A percentile compares a stretch with the other conserved stretches of the same genome.
Evolutionary conservation across 2,888 invertebrate genomes (phyloP).

Genomic region (Tetanocera ferruginea): DNA sequence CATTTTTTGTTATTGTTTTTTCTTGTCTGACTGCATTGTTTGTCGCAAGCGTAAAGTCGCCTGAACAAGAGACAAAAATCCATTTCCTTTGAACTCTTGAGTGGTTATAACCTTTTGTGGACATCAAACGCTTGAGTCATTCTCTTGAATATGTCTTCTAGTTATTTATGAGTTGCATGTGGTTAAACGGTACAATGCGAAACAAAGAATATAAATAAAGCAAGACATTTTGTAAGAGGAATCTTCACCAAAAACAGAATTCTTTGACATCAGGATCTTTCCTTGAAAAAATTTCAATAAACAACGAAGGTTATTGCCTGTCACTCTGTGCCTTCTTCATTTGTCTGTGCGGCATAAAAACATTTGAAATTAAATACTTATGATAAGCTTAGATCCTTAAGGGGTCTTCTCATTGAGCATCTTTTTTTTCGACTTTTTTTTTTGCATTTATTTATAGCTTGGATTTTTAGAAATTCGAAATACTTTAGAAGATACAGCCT

Average conservation of each 20-base stretch:
- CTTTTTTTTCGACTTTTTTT: no score
- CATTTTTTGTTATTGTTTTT: background rate
- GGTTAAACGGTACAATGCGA: background rate
- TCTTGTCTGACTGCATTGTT: background rate
- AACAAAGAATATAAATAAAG: background rate
- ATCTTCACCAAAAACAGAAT: background rate
- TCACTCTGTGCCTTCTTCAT: no score
- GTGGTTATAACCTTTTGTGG: conserved; percentile 3
- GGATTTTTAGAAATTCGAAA: no score
- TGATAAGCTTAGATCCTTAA: no score
- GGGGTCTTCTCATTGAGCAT: no score
- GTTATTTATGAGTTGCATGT: conserved; percentile 14
- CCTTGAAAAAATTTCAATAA: no score
- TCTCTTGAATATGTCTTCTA: background rate
- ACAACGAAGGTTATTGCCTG: no score
- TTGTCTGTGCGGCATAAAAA: no score
- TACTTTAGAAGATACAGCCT: no score
- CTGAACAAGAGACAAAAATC: background rate
- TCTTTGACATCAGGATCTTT: no score
- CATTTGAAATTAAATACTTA: no score
- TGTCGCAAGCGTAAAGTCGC: background rate
- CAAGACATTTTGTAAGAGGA: background rate
- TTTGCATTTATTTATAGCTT: no score
- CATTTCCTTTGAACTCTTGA: conserved; percentile 2
- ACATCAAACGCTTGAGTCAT: background rate